These are phyloP conservation scores for Machaerirhynchus nigripectus DNA, from an alignment of 2,113 vertebrate genomes.

Conservation along the genomic window DNA sequence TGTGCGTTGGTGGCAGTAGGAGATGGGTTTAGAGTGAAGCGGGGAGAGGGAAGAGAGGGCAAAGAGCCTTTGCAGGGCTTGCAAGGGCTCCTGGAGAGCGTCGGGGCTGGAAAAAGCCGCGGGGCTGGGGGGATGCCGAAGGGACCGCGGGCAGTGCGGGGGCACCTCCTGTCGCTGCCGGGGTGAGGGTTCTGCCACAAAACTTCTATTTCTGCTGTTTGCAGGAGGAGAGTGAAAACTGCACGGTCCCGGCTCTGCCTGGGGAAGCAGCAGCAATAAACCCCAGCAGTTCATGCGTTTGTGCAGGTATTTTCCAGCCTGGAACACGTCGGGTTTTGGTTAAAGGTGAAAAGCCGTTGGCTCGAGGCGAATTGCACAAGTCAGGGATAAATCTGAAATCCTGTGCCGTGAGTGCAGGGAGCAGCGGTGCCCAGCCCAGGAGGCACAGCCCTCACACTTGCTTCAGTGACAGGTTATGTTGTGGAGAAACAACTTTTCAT, in stretches of 20 bases:
- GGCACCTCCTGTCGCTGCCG: neutral
- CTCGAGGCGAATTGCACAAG: rapidly evolving
- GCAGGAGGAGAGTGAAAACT: neutral
- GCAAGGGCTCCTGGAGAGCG: neutral
- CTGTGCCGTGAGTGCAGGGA: neutral
- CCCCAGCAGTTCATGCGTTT: rapidly evolving
- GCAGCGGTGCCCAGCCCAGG: neutral
- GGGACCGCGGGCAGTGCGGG: neutral
- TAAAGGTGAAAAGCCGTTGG: neutral
- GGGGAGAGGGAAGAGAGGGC: neutral
- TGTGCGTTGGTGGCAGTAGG: rapidly evolving
- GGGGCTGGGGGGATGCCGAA: neutral
- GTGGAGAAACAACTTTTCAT: neutral
- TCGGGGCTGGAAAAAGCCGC: neutral
- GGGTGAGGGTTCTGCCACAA: rapidly evolving
- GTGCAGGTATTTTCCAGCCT: neutral
- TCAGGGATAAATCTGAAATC: neutral
- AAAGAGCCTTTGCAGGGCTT: neutral
- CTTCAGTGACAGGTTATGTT: rapidly evolving
- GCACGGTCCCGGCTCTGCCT: neutral
- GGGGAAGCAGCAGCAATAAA: neutral
- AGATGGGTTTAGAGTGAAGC: neutral
- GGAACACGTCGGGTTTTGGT: neutral
- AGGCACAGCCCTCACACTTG: neutral
- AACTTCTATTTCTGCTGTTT: neutral